These are phyloP conservation scores for Pachyrhynchus sulphureomaculatus DNA, from an alignment of 1,140 invertebrate genomes.

Conservation along the genomic window DNA sequence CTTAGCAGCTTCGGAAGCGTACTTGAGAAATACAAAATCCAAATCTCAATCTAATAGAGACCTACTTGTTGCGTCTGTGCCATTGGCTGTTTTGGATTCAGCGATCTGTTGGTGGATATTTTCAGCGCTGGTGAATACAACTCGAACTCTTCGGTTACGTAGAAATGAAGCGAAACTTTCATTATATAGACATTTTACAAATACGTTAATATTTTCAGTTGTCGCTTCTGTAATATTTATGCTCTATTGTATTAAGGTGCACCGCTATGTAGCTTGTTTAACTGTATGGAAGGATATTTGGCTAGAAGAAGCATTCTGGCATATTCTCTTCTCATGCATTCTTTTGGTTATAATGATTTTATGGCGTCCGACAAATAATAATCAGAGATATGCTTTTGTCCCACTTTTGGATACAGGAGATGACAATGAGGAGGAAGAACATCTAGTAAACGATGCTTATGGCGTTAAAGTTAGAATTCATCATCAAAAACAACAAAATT, in stretches of 20 bases:
- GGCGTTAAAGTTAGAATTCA: conserved; percentile 75
- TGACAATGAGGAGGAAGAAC: conserved; percentile 79
- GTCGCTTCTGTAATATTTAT: conserved; percentile 87
- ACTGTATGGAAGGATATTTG: conserved; percentile 86
- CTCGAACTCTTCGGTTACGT: conserved; percentile 79
- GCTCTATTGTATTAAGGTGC: conserved; percentile 83
- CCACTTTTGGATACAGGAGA: conserved; percentile 85
- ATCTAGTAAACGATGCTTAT: conserved; percentile 82
- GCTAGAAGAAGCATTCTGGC: conserved; percentile 94
- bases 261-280: conserved; percentile 42
- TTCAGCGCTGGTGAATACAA: conserved; percentile 85
- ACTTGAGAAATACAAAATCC: conserved; percentile 71
- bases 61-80: conserved; percentile 71
- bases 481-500: conserved; percentile 42
- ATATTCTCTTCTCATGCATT: conserved; percentile 84
- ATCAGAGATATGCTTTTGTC: conserved; percentile 93
- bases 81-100: conserved; percentile 70
- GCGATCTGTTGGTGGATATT: conserved; percentile 85
- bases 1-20: conserved; percentile 79
- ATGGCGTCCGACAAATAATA: conserved; percentile 92
- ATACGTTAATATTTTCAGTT: conserved; percentile 87
- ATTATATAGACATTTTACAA: conserved; percentile 90
- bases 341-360: conserved; percentile 90
- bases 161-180: conserved; percentile 87
- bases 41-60: conserved; percentile 67